A percentile compares a stretch with the other conserved stretches of the same genome.
Conservation (phyloP, 2,113 vertebrate species). For the Shinisaurus crocodilurus region DNA sequence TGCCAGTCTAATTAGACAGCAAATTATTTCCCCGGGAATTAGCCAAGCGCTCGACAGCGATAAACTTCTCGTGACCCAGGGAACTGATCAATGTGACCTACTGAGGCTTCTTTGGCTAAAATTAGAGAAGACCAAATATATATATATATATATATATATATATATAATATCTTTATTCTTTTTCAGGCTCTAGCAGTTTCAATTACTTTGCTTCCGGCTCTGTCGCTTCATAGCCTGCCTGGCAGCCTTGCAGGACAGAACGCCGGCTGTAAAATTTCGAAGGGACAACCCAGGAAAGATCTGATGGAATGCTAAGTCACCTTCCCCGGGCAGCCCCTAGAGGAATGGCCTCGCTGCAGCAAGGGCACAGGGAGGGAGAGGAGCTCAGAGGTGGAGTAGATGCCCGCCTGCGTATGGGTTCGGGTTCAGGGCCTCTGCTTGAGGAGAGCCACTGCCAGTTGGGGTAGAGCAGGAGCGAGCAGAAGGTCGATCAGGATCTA, state of each 20-base stretch:
- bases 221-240: not conserved
- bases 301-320: not conserved
- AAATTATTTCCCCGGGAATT: not conserved
- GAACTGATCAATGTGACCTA: constrained; percentile 41
- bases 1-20: not conserved
- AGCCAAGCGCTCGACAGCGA: constrained; percentile 7
- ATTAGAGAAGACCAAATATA: constrained; percentile 37
- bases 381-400: not conserved
- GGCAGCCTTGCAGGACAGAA: not conserved
- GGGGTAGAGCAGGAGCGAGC: not conserved
- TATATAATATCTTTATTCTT: constrained; percentile 27
- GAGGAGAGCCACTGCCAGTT: not conserved
- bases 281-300: not conserved
- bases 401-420: not conserved
- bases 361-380: not conserved
- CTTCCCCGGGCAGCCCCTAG: not conserved
- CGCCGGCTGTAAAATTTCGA: not conserved
- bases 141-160: not conserved
- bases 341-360: too few relatives aligned
- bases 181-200: constrained; percentile 40
- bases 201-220: constrained; percentile 35
- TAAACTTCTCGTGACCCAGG: not conserved
- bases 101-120: constrained; percentile 46
- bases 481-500: not conserved
- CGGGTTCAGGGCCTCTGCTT: not conserved